A percentile compares a stretch with the other conserved stretches of the same genome.
Evolutionary conservation across 2,113 vertebrate genomes (phyloP).

Genomic region (Pithys albifrons): DNA sequence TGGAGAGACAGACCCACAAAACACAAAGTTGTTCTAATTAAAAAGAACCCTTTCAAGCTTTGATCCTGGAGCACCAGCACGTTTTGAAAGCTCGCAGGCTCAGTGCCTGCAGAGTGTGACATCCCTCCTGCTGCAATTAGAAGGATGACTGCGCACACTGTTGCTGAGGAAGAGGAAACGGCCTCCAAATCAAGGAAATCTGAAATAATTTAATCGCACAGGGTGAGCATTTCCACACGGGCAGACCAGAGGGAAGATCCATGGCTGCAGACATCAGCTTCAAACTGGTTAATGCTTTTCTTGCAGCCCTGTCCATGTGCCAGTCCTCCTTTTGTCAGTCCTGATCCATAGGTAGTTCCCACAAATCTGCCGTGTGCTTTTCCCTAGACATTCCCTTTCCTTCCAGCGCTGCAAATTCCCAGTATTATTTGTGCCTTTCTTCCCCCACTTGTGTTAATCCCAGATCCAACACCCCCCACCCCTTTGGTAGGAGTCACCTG

Average conservation of each 20-base stretch:
- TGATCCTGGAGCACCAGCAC: background rate
- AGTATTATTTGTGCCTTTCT: background rate
- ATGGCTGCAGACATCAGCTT: background rate
- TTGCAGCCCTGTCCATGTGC: background rate
- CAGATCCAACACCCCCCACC: background rate
- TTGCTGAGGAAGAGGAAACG: background rate
- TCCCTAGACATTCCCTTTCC: background rate
- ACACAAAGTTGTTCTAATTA: background rate
- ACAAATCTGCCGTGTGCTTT: fast-evolving
- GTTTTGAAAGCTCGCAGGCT: background rate
- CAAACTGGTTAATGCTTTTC: background rate
- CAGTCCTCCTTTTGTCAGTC: background rate
- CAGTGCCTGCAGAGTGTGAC: background rate
- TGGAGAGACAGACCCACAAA: background rate
- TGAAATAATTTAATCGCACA: background rate
- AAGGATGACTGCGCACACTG: background rate
- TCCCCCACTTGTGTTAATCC: background rate
- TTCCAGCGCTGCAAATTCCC: background rate
- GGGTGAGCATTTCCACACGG: background rate
- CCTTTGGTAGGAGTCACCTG: fast-evolving
- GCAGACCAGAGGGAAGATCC: background rate
- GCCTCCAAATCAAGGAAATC: background rate
- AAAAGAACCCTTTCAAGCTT: background rate
- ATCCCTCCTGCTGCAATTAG: background rate
- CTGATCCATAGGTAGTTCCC: background rate